Percentiles rank a stretch among this genome's conserved stretches.
Conservation (phyloP, 2,888 invertebrate species). For the Caenorhabditis sp. region DNA sequence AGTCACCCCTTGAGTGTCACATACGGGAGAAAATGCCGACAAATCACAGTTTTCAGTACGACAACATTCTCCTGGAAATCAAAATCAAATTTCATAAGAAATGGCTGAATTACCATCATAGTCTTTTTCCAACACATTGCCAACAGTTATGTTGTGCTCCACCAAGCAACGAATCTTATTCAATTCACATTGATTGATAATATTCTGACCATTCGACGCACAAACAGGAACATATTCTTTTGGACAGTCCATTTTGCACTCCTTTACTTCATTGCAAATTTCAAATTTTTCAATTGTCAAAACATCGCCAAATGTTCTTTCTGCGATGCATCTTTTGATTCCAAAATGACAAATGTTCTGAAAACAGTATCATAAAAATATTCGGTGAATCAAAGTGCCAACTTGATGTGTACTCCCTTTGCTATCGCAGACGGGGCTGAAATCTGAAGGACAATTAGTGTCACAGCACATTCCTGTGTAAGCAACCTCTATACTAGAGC, state of each 20-base stretch:
- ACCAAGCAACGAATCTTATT: conserved; percentile 73
- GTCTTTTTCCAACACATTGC: conserved; percentile 56
- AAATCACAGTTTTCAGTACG: conserved; percentile 59
- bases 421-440: conserved; percentile 74
- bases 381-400: too few relatives aligned
- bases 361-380: conserved; percentile 18
- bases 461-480: conserved; percentile 72
- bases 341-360: conserved; percentile 80
- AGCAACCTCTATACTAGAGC: conserved; percentile 52
- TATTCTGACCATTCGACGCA: conserved; percentile 74
- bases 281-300: conserved; percentile 74
- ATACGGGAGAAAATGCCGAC: conserved; percentile 66
- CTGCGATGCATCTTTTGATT: conserved; percentile 74
- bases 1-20: conserved; percentile 71
- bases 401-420: conserved; percentile 70
- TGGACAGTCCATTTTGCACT: conserved; percentile 70
- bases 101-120: conserved; percentile 65
- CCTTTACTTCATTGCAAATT: conserved; percentile 66
- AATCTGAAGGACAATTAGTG: conserved; percentile 67
- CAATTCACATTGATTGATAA: conserved; percentile 76
- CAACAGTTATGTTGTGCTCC: conserved; percentile 59
- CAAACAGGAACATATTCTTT: conserved; percentile 76
- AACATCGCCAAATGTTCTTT: conserved; percentile 67
- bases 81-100: too few relatives aligned
- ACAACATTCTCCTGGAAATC: conserved; percentile 73